These are phyloP conservation scores for Drosophila busckii DNA, from an alignment of 1,140 invertebrate genomes.

Conservation along the genomic window DNA sequence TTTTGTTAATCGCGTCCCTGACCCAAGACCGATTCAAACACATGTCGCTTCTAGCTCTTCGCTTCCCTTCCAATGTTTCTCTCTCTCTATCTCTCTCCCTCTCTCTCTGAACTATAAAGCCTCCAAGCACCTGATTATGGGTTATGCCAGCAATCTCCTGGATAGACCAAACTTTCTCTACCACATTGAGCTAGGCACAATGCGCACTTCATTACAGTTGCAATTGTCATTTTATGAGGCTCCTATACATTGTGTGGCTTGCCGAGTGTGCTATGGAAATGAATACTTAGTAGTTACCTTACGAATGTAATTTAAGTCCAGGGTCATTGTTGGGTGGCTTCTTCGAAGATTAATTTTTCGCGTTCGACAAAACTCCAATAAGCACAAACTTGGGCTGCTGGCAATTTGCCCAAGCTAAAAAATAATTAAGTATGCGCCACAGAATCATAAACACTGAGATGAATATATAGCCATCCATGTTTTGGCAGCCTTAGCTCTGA, in stretches of 20 bases:
- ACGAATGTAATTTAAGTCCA: slow-evolving; percentile 63
- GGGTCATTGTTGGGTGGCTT: slow-evolving; percentile 43
- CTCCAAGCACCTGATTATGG: slow-evolving; percentile 68
- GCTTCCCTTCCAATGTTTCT: neutral
- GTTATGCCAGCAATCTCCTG: slow-evolving; percentile 18
- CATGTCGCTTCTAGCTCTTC: no score
- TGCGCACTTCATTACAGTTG: no score
- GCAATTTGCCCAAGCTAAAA: neutral
- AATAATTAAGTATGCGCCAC: slow-evolving; percentile 24
- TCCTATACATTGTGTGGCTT: slow-evolving; percentile 32
- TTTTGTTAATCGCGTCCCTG: slow-evolving; percentile 58
- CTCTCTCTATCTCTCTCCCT: neutral
- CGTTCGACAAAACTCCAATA: slow-evolving; percentile 17
- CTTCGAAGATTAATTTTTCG: slow-evolving; percentile 53
- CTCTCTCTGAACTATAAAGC: slow-evolving; percentile 50
- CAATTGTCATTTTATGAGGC: slow-evolving; percentile 63
- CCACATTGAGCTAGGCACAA: slow-evolving; percentile 8
- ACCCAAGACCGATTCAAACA: slow-evolving; percentile 54
- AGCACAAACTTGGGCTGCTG: slow-evolving; percentile 12
- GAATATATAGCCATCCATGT: slow-evolving; percentile 21
- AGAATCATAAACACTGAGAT: slow-evolving; percentile 22
- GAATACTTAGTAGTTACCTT: no score
- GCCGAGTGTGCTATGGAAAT: slow-evolving; percentile 31
- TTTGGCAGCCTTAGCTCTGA: slow-evolving; percentile 16
- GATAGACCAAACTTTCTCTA: neutral